A percentile compares a stretch with the other conserved stretches of the same genome.
These are phyloP conservation scores for Varroa destructor DNA, from an alignment of 1,140 invertebrate species.

Conservation along the genomic window DNA sequence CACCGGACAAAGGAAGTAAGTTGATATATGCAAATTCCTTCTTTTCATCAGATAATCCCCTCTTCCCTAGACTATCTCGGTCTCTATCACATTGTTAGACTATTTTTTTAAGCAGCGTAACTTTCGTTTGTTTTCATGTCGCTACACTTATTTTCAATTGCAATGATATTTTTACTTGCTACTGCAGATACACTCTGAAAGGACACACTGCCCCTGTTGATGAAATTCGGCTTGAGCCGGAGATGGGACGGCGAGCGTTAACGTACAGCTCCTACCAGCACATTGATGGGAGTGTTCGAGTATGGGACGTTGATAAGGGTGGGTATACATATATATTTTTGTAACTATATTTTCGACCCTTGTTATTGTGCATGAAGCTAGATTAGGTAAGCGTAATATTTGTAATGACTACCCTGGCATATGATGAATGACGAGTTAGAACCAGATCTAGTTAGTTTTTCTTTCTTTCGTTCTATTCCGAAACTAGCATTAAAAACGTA, in stretches of 20 bases:
- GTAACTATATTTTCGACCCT: no score
- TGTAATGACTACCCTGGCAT: no score
- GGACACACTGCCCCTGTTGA: constrained; percentile 62
- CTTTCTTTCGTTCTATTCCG: no score
- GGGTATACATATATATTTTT: constrained; percentile 29
- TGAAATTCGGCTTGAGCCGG: constrained; percentile 51
- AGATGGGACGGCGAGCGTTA: constrained; percentile 53
- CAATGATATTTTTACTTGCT: no score
- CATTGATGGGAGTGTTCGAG: constrained; percentile 53
- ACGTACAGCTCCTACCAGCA: constrained; percentile 55
- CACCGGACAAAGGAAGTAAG: constrained; percentile 50
- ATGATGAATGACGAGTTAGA: no score
- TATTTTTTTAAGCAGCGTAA: constrained; percentile 22
- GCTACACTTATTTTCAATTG: constrained; percentile 1
- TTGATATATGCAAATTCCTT: constrained; percentile 24
- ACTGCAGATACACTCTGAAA: constrained; percentile 48
- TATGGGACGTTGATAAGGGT: constrained; percentile 66
- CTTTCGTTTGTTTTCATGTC: constrained; percentile 5
- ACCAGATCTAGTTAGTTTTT: no score
- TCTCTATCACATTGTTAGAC: neutral
- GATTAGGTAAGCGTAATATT: no score
- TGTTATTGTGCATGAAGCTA: no score
- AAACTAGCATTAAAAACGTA: no score
- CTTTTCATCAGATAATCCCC: neutral
- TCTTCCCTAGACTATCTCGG: neutral